Base-by-base conservation (phyloP, 2,113 vertebrate genomes). In the Gallinago media region DNA sequence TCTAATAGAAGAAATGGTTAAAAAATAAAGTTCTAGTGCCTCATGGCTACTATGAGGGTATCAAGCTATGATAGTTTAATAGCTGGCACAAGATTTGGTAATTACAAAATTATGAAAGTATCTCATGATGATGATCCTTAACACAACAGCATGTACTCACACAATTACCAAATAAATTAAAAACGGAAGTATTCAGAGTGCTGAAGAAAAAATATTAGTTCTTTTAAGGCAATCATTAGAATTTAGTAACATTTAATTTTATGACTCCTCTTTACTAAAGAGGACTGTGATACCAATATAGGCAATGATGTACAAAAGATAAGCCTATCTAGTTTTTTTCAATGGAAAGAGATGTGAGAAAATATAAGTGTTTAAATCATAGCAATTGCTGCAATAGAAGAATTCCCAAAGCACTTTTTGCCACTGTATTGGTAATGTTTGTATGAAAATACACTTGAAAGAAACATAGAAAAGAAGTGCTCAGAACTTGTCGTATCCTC, bases 321-420 rank as follows among this genome's bases (percentile, higher is more conserved):
- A 88, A 50, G 11, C 40, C 36, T 12, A 40, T 26, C 8, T 72
- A 9, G 3, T 27, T 86, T 72, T 74, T 74, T 71, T 52, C 15
- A 44, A 4, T 36, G 40, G 42, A 70, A 86, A 78, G 92, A 88
- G 8, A 84, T 16, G 74, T 5, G 31, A 70, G 29, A 75, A 91
- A 92, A 75, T 65, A 0, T 40, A 68, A 82, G 34, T 75, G 47
- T 54, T 92, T 65, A 8, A 52, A 63, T 72, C 52, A 59, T 3
- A 68, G 52, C 22, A 56, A 54, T 15, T 85, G 21, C 44, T 78
- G 15, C 23, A 76, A 70, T 54, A 54, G 73, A 92, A 81, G 76
- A 94, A 86, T 93, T 92, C 76, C 65, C 74, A 85, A 73, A 89
- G 65, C 3, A 2, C 42, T 66, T 93, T 92, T 74, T 94, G 76